A percentile compares a stretch with the other conserved stretches of the same genome.
phyloP scores from a whole-genome alignment of 2,888 invertebrate genomes.

The Lamellibrachia satsuma region DNA sequence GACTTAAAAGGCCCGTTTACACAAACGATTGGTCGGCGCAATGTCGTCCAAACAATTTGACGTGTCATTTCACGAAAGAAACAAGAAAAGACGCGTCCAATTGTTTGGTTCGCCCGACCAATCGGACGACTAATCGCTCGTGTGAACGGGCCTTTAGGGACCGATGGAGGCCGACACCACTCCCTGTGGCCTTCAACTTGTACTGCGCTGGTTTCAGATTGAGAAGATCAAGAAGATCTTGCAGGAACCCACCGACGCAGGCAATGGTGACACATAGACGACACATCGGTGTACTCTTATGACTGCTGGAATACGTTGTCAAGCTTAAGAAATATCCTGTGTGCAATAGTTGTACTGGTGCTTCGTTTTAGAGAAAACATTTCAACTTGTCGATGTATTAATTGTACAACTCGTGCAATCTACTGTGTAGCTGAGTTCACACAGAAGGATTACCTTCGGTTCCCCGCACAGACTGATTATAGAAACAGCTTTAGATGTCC shows the following conservation, averaged over 20 bases:
- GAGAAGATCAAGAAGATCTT: slow-evolving; percentile 5
- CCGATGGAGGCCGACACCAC: neutral
- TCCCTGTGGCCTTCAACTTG: neutral
- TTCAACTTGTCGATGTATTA: neutral
- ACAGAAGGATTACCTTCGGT: neutral
- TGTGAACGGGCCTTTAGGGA: no score
- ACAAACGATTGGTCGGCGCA: no score
- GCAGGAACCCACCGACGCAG: neutral
- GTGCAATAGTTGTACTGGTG: neutral
- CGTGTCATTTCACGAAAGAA: no score
- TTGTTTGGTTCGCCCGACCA: no score
- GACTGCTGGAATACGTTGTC: neutral
- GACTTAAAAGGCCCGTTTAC: no score
- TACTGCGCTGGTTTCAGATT: neutral
- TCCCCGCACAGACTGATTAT: neutral
- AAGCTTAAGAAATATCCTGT: neutral
- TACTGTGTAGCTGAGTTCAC: neutral
- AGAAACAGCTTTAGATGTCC: neutral
- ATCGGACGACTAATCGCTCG: no score
- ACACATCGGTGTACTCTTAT: no score
- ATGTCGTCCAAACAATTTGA: no score
- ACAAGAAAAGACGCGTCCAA: no score
- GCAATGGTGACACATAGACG: neutral
- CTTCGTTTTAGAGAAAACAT: neutral
- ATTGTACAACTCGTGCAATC: neutral